Conservation (phyloP, 2,113 vertebrate species). For the Otolemur garnettii region DNA sequence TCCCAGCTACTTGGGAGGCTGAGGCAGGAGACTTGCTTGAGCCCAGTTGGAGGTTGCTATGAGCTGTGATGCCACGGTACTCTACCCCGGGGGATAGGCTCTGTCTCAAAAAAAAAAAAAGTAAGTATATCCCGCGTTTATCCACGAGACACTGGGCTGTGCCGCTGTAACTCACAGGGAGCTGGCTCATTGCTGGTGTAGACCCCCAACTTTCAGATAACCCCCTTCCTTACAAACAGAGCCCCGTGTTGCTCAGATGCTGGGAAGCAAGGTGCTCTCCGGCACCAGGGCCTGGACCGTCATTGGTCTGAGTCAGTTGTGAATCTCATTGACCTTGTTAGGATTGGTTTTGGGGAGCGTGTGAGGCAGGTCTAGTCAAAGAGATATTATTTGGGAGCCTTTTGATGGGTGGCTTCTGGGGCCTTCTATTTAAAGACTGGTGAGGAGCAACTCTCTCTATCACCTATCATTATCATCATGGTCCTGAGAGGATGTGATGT, state of each 20-base stretch:
- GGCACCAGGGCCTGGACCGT: background rate
- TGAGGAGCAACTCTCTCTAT: background rate
- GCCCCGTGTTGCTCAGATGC: background rate
- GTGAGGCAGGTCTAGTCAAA: background rate
- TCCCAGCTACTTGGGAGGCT: too few species aligned
- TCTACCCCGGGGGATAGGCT: too few species aligned
- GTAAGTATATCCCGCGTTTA: background rate
- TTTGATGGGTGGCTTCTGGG: background rate
- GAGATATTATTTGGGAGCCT: background rate
- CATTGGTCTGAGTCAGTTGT: background rate
- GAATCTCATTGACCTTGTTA: background rate
- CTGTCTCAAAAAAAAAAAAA: too few species aligned
- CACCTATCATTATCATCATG: background rate
- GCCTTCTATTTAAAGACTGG: background rate
- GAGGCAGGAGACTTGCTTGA: too few species aligned
- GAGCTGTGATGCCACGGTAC: too few species aligned
- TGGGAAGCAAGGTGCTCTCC: background rate
- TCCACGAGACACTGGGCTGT: background rate
- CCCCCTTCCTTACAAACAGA: background rate
- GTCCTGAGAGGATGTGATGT: background rate
- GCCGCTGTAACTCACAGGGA: background rate
- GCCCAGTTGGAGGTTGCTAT: too few species aligned
- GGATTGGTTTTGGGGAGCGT: background rate
- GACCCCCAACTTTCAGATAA: too few species aligned
- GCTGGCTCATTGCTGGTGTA: background rate